Conservation (phyloP, 1,140 invertebrate genomes). For the Lordiphosa clarofinis region DNA sequence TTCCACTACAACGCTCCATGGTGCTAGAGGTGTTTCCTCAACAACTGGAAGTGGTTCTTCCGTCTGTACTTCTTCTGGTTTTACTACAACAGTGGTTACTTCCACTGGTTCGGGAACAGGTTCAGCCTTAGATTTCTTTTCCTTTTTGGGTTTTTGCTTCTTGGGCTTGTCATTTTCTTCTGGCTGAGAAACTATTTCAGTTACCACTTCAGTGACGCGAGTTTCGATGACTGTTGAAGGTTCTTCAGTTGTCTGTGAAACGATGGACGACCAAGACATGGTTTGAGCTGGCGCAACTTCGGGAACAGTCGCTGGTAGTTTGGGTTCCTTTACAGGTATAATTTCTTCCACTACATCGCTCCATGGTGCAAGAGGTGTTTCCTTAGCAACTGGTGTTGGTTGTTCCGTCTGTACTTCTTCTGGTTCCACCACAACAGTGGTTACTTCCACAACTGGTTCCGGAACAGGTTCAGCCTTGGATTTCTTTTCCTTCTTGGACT, state of each 20-base stretch:
- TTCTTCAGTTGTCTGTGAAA: neutral
- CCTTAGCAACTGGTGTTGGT: neutral
- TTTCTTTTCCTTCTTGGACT: conserved; percentile 21
- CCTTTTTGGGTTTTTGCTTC: conserved; percentile 22
- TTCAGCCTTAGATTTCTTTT: conserved; percentile 6
- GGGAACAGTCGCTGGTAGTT: neutral
- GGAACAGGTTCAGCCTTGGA: conserved; percentile 5
- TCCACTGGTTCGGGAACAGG: neutral
- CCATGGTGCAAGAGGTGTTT: conserved; percentile 3
- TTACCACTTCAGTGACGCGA: neutral
- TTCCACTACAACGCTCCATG: conserved; percentile 3
- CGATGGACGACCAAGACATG: neutral
- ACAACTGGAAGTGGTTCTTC: neutral
- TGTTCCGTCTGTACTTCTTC: neutral
- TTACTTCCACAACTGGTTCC: conserved; percentile 5
- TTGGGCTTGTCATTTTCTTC: conserved; percentile 28
- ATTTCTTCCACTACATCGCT: neutral
- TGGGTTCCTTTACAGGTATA: neutral
- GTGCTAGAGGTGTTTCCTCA: neutral
- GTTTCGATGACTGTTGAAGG: neutral
- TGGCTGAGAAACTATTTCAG: neutral
- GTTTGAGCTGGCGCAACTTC: neutral
- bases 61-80: conserved; percentile 5
- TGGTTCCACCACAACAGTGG: conserved; percentile 1
- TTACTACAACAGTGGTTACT: neutral